Conservation (phyloP, 2,113 vertebrate genomes). For the Phocoena phocoena region DNA sequence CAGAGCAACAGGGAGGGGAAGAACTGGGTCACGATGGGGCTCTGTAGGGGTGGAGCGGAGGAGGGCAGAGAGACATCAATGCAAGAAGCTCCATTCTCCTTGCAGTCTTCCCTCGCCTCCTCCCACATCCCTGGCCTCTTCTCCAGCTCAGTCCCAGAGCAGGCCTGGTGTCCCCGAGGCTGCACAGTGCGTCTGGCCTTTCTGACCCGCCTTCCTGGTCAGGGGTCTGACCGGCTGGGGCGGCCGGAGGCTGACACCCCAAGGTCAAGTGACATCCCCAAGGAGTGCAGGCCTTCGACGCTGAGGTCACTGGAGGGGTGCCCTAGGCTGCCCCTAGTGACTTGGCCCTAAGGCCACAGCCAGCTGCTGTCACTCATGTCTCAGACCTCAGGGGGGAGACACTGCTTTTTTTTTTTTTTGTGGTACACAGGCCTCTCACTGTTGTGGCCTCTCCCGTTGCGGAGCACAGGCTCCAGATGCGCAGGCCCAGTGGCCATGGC, state of each 20-base stretch:
- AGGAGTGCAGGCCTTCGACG: not conserved
- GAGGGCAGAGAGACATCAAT: conserved; percentile 6
- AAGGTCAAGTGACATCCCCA: not conserved
- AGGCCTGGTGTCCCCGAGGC: not conserved
- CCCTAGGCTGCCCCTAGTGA: not conserved
- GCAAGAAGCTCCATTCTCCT: not conserved
- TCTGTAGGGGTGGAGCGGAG: conserved; percentile 83
- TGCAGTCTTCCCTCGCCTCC: not conserved
- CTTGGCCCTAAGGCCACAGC: not conserved
- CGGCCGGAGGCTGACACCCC: not conserved
- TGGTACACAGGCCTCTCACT: too few species aligned
- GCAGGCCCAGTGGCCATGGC: too few species aligned
- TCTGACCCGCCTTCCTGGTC: not conserved
- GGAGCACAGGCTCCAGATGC: too few species aligned
- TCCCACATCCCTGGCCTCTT: not conserved
- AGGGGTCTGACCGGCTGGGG: not conserved
- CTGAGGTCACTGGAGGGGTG: not conserved
- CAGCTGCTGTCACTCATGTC: not conserved
- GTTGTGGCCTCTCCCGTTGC: fast-evolving
- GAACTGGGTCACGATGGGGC: conserved; percentile 96
- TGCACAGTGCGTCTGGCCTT: not conserved
- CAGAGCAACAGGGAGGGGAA: conserved; percentile 95
- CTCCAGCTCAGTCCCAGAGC: not conserved
- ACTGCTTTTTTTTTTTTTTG: not conserved
- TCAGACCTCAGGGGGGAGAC: not conserved